These are phyloP conservation scores for Hyperopisus bebe DNA, from an alignment of 2,113 vertebrate genomes.

Conservation along the genomic window DNA sequence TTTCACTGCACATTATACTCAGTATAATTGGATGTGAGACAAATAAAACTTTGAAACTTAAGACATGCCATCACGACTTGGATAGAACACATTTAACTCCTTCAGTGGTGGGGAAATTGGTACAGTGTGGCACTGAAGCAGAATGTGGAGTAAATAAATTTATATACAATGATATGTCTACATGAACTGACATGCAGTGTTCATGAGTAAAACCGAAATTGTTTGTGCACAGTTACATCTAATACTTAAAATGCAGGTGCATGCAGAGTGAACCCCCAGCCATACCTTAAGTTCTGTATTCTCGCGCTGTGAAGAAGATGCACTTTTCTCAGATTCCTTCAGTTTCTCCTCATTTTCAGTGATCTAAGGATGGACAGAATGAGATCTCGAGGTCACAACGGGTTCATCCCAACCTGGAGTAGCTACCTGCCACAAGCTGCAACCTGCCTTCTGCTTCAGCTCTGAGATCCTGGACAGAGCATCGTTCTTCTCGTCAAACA, in stretches of 20 bases:
- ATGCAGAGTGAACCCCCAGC: background rate
- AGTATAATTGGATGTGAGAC: background rate
- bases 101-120: background rate
- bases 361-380: conserved; percentile 54
- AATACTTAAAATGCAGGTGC: background rate
- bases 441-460: conserved; percentile 75
- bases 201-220: background rate
- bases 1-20: background rate
- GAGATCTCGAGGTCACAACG: background rate
- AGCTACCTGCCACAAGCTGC: background rate
- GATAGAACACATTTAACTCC: background rate
- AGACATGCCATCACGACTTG: background rate
- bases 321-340: conserved; percentile 67
- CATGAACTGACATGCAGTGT: background rate
- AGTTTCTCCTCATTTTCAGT: conserved; percentile 70
- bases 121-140: background rate
- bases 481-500: conserved; percentile 74
- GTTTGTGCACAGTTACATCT: background rate
- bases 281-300: conserved; percentile 72
- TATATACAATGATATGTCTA: background rate
- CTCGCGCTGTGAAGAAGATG: conserved; percentile 59
- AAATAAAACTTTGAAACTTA: background rate
- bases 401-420: background rate
- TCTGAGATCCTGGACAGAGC: conserved; percentile 70
- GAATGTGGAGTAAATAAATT: background rate